A percentile compares a stretch with the other conserved stretches of the same genome.
phyloP scores from a whole-genome alignment of 2,113 vertebrate species.

The Tauraco erythrolophus region DNA sequence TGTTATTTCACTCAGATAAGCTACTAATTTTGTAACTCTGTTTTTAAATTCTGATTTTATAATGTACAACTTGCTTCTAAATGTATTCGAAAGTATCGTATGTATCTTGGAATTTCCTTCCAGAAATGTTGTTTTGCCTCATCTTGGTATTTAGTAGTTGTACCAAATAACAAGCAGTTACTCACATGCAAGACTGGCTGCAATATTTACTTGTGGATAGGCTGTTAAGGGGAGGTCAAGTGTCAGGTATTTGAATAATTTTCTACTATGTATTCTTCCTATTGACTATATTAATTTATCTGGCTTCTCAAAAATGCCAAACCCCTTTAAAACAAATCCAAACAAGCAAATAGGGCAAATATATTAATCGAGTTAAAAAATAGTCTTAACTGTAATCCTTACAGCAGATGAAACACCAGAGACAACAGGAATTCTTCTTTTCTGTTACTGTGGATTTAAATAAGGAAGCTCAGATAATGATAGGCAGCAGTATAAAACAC shows the following conservation, averaged over 20 bases:
- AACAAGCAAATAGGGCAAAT: not conserved
- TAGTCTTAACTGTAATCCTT: not conserved
- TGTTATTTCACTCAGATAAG: slow-evolving; percentile 36
- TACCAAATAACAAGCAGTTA: not conserved
- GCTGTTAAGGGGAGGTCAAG: not conserved
- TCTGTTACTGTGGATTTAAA: not conserved
- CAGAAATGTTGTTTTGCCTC: not conserved
- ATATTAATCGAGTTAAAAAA: not conserved
- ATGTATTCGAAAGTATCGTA: not conserved
- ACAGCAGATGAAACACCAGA: not conserved
- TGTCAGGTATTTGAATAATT: not conserved
- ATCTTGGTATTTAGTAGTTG: not conserved
- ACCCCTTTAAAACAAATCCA: not conserved
- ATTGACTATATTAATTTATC: not conserved
- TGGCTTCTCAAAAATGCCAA: not conserved
- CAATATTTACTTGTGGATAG: not conserved
- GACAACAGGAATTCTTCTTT: not conserved
- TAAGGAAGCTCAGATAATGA: not conserved
- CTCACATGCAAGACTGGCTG: not conserved
- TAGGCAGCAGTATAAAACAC: not conserved
- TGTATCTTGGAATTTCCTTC: not conserved
- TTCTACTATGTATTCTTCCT: not conserved
- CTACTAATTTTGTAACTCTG: slow-evolving; percentile 34
- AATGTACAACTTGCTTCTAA: not conserved
- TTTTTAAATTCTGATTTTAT: slow-evolving; percentile 34